These are phyloP conservation scores for Chionodraco myersi DNA, from an alignment of 2,113 vertebrate species.

Conservation along the genomic window DNA sequence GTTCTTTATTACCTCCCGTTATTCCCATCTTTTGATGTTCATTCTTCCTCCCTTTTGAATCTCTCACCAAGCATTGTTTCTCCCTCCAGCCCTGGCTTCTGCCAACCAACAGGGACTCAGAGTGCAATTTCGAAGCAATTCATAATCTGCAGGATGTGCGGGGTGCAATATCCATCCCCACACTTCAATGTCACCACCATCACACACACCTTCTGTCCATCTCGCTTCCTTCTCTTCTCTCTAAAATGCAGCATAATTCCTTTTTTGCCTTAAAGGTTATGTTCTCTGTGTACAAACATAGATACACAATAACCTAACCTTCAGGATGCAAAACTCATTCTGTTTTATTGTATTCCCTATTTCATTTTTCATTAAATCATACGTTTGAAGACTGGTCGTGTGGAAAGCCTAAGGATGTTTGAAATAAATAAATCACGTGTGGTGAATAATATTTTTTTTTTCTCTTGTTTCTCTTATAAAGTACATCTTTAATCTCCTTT, in stretches of 20 bases:
- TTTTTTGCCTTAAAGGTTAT: conserved; percentile 46
- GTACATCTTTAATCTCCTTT: not conserved
- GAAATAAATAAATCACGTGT: not conserved
- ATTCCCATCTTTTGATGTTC: conserved; percentile 33
- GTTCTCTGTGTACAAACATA: not conserved
- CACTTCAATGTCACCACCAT: conserved; percentile 19
- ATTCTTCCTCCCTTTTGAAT: conserved; percentile 21
- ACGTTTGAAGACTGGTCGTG: not conserved
- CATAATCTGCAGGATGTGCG: conserved; percentile 63
- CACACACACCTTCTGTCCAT: conserved; percentile 38
- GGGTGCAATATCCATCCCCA: conserved; percentile 56
- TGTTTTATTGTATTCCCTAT: conserved; percentile 21
- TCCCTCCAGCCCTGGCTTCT: conserved; percentile 30
- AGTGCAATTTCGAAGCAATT: conserved; percentile 68
- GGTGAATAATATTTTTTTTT: not conserved
- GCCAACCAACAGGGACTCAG: conserved; percentile 44
- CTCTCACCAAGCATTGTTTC: conserved; percentile 34
- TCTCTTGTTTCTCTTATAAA: not conserved
- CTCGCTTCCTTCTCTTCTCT: conserved; percentile 17
- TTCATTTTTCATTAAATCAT: conserved; percentile 7
- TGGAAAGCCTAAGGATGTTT: not conserved
- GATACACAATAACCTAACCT: conserved; percentile 17
- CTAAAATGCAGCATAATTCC: conserved; percentile 41
- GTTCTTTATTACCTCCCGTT: conserved; percentile 55
- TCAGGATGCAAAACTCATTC: conserved; percentile 16